These are phyloP conservation scores for Petaurus breviceps DNA, from an alignment of 2,113 vertebrate species.

Conservation along the genomic window DNA sequence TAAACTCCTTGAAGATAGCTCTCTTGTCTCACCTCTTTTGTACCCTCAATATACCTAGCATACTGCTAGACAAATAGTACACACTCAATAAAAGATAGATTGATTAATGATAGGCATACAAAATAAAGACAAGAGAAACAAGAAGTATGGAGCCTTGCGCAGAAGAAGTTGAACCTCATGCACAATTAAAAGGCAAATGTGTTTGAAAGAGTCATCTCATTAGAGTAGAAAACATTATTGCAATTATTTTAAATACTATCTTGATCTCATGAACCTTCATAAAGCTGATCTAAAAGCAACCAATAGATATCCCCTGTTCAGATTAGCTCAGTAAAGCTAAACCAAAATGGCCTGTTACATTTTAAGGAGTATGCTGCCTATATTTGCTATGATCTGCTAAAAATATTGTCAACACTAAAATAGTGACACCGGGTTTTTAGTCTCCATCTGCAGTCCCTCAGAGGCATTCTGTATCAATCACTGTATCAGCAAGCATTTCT, in stretches of 20 bases:
- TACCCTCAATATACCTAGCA: background rate
- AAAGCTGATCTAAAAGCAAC: background rate
- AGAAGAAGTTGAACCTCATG: background rate
- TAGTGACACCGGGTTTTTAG: background rate
- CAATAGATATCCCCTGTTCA: background rate
- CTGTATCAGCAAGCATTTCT: background rate
- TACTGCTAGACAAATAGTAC: background rate
- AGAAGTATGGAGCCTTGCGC: background rate
- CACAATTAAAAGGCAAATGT: background rate
- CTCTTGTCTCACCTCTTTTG: background rate
- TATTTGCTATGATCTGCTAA: background rate
- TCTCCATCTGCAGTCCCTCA: background rate
- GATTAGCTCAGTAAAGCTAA: conserved; percentile 9
- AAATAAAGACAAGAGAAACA: conserved; percentile 6
- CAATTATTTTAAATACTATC: conserved; percentile 21
- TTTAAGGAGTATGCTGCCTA: background rate
- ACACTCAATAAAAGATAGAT: background rate
- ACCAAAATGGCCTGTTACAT: background rate
- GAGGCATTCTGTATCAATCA: background rate
- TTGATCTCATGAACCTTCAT: background rate
- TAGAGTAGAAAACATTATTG: conserved; percentile 5
- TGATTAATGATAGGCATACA: background rate
- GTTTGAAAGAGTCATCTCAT: conserved; percentile 13
- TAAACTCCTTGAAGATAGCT: conserved; percentile 3
- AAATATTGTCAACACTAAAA: background rate